Conservation (phyloP, 2,888 invertebrate species). For the Melanchra persicariae region DNA sequence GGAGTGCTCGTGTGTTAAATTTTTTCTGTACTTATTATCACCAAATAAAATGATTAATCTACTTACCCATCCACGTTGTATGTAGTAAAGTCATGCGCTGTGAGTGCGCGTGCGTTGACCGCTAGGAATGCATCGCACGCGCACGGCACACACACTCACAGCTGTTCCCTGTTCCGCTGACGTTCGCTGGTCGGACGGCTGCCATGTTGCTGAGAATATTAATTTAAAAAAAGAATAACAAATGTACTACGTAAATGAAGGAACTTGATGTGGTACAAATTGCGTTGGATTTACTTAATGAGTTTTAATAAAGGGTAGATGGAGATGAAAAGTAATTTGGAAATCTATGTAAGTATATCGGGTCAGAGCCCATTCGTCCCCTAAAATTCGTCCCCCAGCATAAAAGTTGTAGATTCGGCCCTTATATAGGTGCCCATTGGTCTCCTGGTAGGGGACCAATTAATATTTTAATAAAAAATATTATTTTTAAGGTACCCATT, state of each 20-base stretch:
- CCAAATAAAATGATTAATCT: not conserved
- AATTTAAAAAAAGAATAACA: conserved; percentile 31
- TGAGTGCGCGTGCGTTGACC: conserved; percentile 81
- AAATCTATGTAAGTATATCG: too few species aligned
- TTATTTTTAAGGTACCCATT: too few species aligned
- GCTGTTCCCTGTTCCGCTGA: conserved; percentile 74
- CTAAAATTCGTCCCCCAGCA: too few species aligned
- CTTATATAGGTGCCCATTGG: too few species aligned
- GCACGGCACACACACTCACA: conserved; percentile 70
- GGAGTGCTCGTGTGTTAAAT: too few species aligned
- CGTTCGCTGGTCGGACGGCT: conserved; percentile 51
- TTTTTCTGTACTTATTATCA: not conserved
- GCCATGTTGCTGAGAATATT: conserved; percentile 43
- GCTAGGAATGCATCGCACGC: conserved; percentile 81
- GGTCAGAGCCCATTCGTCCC: too few species aligned
- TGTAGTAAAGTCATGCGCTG: conserved; percentile 60
- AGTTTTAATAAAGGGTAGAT: not conserved
- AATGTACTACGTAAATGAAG: conserved; percentile 2
- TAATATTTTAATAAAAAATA: too few species aligned
- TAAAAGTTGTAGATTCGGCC: too few species aligned
- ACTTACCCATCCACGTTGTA: conserved; percentile 17
- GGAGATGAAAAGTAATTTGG: not conserved
- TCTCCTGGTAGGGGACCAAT: too few species aligned
- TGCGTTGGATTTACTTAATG: not conserved
- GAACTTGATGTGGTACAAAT: not conserved